Evolutionary conservation across 2,113 vertebrate genomes (phyloP).

Genomic region (Barbus barbus): DNA sequence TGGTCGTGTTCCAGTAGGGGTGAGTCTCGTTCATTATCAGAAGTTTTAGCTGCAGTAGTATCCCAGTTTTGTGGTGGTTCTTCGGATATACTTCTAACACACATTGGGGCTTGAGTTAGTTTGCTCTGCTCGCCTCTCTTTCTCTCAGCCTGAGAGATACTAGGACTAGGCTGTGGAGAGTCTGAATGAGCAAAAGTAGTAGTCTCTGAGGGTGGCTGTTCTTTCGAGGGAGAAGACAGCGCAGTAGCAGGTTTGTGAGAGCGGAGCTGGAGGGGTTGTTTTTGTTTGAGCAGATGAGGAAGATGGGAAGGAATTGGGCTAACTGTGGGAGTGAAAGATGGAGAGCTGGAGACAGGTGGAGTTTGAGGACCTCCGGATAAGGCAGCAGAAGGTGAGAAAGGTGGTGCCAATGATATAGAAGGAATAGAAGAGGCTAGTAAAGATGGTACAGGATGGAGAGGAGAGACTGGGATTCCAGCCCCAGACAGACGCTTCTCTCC

Average conservation of each 20-base stretch:
- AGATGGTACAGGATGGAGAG: slow-evolving; percentile 60
- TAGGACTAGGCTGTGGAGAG: slow-evolving; percentile 58
- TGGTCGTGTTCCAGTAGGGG: slow-evolving; percentile 74
- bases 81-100: slow-evolving; percentile 64
- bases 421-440: slow-evolving; percentile 61
- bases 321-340: slow-evolving; percentile 63
- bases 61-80: slow-evolving; percentile 63
- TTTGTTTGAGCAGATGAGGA: slow-evolving; percentile 65
- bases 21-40: slow-evolving; percentile 75
- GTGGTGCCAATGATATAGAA: slow-evolving; percentile 68
- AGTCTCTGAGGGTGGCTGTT: slow-evolving; percentile 45
- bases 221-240: slow-evolving; percentile 61
- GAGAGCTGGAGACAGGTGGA: slow-evolving; percentile 67
- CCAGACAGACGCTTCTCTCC: slow-evolving; percentile 83
- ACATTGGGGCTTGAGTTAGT: slow-evolving; percentile 58
- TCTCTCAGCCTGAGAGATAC: slow-evolving; percentile 42
- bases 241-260: slow-evolving; percentile 56
- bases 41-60: slow-evolving; percentile 58
- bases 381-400: slow-evolving; percentile 66
- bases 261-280: slow-evolving; percentile 60
- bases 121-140: slow-evolving; percentile 59
- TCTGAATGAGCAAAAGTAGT: slow-evolving; percentile 39
- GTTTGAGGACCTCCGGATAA: slow-evolving; percentile 69
- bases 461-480: slow-evolving; percentile 71
- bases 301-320: slow-evolving; percentile 62